A percentile compares a stretch with the other conserved stretches of the same genome.
These are phyloP conservation scores for Grapholita molesta DNA, from an alignment of 1,140 invertebrate species.

Conservation along the genomic window DNA sequence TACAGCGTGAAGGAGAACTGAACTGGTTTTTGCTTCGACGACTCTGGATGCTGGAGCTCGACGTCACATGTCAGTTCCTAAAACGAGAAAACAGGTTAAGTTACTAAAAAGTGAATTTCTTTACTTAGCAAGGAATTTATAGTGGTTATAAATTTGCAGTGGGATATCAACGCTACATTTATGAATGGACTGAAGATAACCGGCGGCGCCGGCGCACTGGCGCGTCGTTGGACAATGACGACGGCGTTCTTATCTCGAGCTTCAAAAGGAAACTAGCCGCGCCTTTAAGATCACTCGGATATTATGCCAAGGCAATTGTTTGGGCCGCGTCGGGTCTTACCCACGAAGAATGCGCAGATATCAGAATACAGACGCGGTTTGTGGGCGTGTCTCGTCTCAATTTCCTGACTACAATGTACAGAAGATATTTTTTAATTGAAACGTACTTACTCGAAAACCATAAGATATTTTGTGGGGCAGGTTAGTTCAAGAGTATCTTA, in stretches of 20 bases:
- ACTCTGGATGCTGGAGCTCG: conserved; percentile 86
- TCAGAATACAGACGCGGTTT: neutral
- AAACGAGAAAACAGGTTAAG: conserved; percentile 26
- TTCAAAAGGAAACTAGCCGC: conserved; percentile 69
- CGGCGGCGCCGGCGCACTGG: conserved; percentile 44
- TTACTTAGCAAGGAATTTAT: neutral
- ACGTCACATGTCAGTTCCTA: conserved; percentile 94
- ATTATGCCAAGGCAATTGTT: conserved; percentile 25
- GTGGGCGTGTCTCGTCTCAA: neutral
- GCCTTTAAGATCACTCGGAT: conserved; percentile 60
- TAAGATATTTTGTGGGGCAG: too few species aligned
- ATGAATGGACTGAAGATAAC: conserved; percentile 39
- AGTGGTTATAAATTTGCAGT: conserved; percentile 6
- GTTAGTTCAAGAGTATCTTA: too few species aligned
- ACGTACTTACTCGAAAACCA: too few species aligned
- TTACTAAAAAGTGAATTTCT: neutral
- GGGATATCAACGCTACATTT: conserved; percentile 15
- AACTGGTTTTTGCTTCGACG: conserved; percentile 83
- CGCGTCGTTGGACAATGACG: conserved; percentile 34
- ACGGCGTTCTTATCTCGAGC: conserved; percentile 53
- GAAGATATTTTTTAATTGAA: too few species aligned
- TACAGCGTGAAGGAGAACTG: conserved; percentile 96
- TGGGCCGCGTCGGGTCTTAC: neutral
- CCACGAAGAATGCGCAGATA: neutral
- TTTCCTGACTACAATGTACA: neutral